Percentiles rank a stretch among this genome's conserved stretches.
Evolutionary conservation across 2,113 vertebrate species (phyloP).

Genomic region (Euleptes europaea): DNA sequence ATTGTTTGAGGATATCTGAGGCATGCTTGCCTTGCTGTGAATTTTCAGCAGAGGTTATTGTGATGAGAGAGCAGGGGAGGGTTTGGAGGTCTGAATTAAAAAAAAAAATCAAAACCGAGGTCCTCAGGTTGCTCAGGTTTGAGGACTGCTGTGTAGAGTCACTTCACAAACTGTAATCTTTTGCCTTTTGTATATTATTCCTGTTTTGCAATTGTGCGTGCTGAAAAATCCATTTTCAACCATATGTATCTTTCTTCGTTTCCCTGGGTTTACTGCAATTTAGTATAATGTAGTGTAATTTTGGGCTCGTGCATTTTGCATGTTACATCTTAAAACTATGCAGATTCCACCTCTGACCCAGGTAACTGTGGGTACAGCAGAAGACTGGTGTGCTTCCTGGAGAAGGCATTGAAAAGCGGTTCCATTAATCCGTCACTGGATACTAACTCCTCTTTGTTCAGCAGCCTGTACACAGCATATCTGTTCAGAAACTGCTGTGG

Average conservation of each 20-base stretch:
- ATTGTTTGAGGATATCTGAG: no score
- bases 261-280: neutral
- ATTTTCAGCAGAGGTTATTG: no score
- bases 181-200: neutral
- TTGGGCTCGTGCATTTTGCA: no score
- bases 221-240: neutral
- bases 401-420: neutral
- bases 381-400: no score
- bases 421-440: neutral
- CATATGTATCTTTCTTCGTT: neutral
- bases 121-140: no score
- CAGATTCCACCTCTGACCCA: neutral
- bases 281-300: neutral
- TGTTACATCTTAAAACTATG: neutral
- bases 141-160: neutral
- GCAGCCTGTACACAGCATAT: neutral
- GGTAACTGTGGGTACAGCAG: no score
- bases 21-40: no score
- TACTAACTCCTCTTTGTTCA: neutral
- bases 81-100: no score
- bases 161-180: neutral
- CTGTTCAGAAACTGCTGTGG: neutral
- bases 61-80: no score
- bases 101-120: no score
- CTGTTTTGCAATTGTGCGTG: neutral